Percentiles rank a stretch among this genome's conserved stretches.
Conservation (phyloP, 2,888 invertebrate genomes). For the Synergus umbraculus region DNA sequence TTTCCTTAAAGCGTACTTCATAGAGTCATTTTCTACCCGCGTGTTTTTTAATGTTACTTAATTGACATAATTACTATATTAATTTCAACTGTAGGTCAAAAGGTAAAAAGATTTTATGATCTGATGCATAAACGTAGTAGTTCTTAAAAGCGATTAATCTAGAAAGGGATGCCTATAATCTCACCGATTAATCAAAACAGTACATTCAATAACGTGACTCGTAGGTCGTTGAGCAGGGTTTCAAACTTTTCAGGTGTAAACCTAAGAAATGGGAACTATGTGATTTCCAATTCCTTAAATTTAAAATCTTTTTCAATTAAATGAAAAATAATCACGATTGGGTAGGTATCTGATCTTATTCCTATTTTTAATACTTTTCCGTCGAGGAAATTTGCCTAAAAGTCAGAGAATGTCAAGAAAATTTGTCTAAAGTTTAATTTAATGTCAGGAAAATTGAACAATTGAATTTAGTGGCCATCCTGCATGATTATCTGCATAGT, state of each 20-base stretch:
- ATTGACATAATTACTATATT: neutral
- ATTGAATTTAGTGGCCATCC: no score
- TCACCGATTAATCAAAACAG: slow-evolving; percentile 15
- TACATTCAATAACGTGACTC: neutral
- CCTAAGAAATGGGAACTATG: neutral
- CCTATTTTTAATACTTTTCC: no score
- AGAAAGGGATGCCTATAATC: neutral
- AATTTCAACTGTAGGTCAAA: slow-evolving; percentile 4
- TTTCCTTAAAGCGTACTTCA: no score
- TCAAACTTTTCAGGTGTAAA: neutral
- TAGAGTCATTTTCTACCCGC: neutral
- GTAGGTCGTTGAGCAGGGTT: neutral
- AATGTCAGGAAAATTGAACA: no score
- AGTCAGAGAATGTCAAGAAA: no score
- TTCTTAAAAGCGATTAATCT: slow-evolving; percentile 5
- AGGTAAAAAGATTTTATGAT: slow-evolving; percentile 14
- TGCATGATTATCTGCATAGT: no score
- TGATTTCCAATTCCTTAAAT: no score
- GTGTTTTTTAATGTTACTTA: neutral
- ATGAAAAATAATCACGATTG: no score
- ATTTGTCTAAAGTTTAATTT: no score
- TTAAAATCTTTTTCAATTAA: no score
- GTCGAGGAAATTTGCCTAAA: no score
- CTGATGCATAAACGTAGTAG: neutral
- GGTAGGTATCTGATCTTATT: no score